These are phyloP conservation scores for Theonella swinhoei DNA, from an alignment of 37 sponge, comb jelly and placozoan species.

Conservation along the genomic window DNA sequence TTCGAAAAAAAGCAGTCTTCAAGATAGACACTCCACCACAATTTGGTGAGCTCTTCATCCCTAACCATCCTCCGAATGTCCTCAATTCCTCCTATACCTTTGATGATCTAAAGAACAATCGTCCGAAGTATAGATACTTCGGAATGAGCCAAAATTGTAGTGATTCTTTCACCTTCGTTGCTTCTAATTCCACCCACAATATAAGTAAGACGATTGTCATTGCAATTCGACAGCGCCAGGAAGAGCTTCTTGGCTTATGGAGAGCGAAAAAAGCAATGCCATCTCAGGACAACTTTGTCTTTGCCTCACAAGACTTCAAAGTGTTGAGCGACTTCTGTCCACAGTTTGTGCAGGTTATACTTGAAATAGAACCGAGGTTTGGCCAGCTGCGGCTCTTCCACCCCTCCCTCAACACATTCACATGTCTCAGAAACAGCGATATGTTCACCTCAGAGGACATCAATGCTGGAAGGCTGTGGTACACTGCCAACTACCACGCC, in stretches of 20 bases:
- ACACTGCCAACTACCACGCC: background rate
- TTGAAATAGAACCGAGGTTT: background rate
- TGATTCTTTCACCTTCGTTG: constrained; percentile 25
- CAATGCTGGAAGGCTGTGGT: constrained; percentile 14
- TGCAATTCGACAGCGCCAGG: background rate
- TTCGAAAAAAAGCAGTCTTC: background rate
- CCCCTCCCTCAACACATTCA: background rate
- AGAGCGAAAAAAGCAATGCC: background rate
- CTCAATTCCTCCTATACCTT: constrained; percentile 4
- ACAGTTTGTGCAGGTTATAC: constrained; percentile 11
- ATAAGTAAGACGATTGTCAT: constrained; percentile 11
- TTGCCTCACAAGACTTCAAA: background rate
- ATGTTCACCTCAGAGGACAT: constrained; percentile 41
- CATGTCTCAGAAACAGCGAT: constrained; percentile 3
- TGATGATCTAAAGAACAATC: background rate
- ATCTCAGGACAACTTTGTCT: constrained; percentile 7
- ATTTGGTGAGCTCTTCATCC: constrained; percentile 18
- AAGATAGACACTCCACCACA: constrained; percentile 1
- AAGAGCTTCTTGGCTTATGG: background rate
- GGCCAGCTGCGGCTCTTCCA: constrained; percentile 25
- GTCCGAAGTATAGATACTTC: constrained; percentile 7
- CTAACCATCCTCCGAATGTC: background rate
- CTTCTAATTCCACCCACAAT: background rate
- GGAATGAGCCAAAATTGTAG: background rate
- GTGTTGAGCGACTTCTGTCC: constrained; percentile 36